Conservation (phyloP, 2,888 invertebrate species). For the Oxytorus armatus region DNA sequence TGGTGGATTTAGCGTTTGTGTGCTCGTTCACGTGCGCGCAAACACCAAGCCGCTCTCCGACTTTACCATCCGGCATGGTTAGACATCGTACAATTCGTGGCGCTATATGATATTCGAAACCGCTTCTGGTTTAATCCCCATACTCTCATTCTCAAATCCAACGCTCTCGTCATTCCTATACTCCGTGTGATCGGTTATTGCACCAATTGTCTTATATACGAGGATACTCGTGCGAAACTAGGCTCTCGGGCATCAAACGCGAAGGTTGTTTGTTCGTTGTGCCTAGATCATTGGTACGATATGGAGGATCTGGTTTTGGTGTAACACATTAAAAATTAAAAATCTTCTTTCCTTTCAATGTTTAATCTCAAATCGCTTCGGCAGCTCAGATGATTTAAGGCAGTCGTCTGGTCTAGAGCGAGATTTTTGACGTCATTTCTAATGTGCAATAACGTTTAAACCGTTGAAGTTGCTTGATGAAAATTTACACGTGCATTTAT, state of each 20-base stretch:
- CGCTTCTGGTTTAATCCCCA: conserved; percentile 24
- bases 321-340: too few relatives aligned
- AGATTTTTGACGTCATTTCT: too few relatives aligned
- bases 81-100: conserved; percentile 42
- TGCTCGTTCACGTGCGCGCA: conserved; percentile 29
- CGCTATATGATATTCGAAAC: conserved; percentile 5
- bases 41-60: conserved; percentile 57
- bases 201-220: background rate
- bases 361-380: too few relatives aligned
- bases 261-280: too few relatives aligned
- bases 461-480: too few relatives aligned
- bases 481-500: too few relatives aligned
- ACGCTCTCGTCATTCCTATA: conserved; percentile 37
- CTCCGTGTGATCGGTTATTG: conserved; percentile 33
- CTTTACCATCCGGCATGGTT: conserved; percentile 63
- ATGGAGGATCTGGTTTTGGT: too few relatives aligned
- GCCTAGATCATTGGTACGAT: too few relatives aligned
- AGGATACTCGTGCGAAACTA: conserved; percentile 15
- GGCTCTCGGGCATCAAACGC: background rate
- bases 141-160: conserved; percentile 29
- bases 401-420: too few relatives aligned
- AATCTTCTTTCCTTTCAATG: too few relatives aligned
- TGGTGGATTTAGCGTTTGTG: conserved; percentile 20
- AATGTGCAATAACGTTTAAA: too few relatives aligned
- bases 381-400: too few relatives aligned